phyloP scores from a whole-genome alignment of 1,140 invertebrate genomes.

The Drosophila leontia region DNA sequence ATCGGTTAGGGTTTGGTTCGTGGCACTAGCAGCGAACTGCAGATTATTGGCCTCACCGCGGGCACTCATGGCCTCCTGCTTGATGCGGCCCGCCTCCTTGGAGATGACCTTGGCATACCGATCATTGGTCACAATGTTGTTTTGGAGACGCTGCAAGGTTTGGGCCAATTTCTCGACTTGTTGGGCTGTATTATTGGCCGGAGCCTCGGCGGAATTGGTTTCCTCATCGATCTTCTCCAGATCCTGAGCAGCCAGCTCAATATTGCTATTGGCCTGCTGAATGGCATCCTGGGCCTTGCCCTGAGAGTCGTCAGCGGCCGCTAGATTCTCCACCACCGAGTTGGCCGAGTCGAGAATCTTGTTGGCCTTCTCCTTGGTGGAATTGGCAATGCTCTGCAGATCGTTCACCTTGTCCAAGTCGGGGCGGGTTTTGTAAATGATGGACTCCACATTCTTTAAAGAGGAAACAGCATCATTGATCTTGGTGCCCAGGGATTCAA shows the following conservation, averaged over 20 bases:
- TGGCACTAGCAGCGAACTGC: conserved; percentile 84
- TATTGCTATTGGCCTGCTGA: conserved; percentile 91
- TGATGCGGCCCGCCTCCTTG: conserved; percentile 86
- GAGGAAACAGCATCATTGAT: conserved; percentile 94
- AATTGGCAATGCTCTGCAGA: conserved; percentile 91
- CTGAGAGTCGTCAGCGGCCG: conserved; percentile 91
- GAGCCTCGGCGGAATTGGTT: conserved; percentile 90
- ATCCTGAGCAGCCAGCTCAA: conserved; percentile 90
- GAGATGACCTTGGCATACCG: conserved; percentile 87
- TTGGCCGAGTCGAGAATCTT: conserved; percentile 87
- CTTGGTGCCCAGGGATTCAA: conserved; percentile 91
- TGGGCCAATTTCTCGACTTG: conserved; percentile 89
- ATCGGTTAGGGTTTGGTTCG: conserved; percentile 87
- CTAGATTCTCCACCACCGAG: conserved; percentile 87
- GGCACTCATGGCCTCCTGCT: conserved; percentile 85
- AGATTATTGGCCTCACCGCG: conserved; percentile 72
- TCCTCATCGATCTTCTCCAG: conserved; percentile 89
- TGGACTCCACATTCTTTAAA: conserved; percentile 95
- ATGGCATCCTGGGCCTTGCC: conserved; percentile 91
- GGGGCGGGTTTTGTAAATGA: conserved; percentile 93
- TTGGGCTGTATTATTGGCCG: conserved; percentile 89
- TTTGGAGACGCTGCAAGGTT: conserved; percentile 90
- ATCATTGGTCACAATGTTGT: conserved; percentile 91
- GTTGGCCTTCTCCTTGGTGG: conserved; percentile 88
- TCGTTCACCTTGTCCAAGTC: conserved; percentile 91